These are phyloP conservation scores for Rhyzopertha dominica DNA, from an alignment of 1,140 invertebrate genomes.

Conservation along the genomic window DNA sequence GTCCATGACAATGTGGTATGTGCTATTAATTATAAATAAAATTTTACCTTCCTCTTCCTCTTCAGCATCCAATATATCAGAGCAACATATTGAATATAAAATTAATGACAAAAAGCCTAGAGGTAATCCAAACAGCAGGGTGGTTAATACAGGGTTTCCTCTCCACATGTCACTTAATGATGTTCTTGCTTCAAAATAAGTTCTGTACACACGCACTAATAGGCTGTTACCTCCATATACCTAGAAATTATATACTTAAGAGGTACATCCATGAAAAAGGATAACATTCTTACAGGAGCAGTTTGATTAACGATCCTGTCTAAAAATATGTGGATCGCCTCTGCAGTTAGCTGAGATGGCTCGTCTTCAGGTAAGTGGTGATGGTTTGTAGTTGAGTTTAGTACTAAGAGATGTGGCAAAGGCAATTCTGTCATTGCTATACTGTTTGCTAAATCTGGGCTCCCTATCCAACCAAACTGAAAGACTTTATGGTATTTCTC, in stretches of 20 bases:
- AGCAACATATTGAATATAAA: slow-evolving; percentile 88
- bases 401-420: slow-evolving; percentile 79
- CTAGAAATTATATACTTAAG: slow-evolving; percentile 51
- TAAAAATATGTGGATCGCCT: slow-evolving; percentile 72
- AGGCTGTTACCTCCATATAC: slow-evolving; percentile 77
- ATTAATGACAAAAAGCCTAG: slow-evolving; percentile 89
- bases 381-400: slow-evolving; percentile 85
- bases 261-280: background rate
- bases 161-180: slow-evolving; percentile 79
- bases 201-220: slow-evolving; percentile 65
- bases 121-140: slow-evolving; percentile 83
- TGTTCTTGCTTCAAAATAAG: slow-evolving; percentile 70
- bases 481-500: slow-evolving; percentile 76
- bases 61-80: slow-evolving; percentile 88
- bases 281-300: slow-evolving; percentile 56
- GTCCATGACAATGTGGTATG: too few species aligned
- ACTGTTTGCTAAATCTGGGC: slow-evolving; percentile 79
- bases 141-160: slow-evolving; percentile 84
- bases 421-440: slow-evolving; percentile 82
- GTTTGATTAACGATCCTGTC: slow-evolving; percentile 69
- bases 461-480: slow-evolving; percentile 90
- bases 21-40: too few species aligned
- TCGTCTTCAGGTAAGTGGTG: slow-evolving; percentile 87
- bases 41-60: slow-evolving; percentile 74
- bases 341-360: slow-evolving; percentile 68